Evolutionary conservation across 2,797 vertebrate genomes (phyloP).

Genomic region (Gymnodraco acuticeps): DNA sequence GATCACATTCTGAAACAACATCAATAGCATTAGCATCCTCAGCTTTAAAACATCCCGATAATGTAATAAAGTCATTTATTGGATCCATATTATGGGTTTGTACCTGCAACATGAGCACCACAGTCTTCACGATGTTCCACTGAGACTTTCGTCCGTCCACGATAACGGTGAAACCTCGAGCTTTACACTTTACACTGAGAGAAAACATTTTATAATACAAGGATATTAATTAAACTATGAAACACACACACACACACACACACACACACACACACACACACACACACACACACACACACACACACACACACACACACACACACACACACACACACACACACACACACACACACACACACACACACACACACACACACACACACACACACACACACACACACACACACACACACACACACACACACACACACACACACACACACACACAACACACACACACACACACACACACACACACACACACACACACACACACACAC

Average conservation of each 20-base stretch:
- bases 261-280: neutral
- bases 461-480: too few species aligned
- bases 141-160: slow-evolving; percentile 97
- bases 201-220: neutral
- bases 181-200: slow-evolving; percentile 95
- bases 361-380: neutral
- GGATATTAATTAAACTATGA: neutral
- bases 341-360: neutral
- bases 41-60: slow-evolving; percentile 1
- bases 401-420: neutral
- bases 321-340: neutral
- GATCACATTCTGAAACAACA: slow-evolving; percentile 92
- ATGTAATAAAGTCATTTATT: too few species aligned
- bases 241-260: neutral
- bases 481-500: neutral
- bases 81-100: neutral
- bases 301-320: neutral
- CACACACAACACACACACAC: neutral
- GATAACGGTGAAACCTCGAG: slow-evolving; percentile 98
- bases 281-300: too few species aligned
- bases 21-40: neutral
- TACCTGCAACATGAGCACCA: slow-evolving; percentile 99
- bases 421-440: neutral
- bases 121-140: slow-evolving; percentile 98
- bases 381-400: too few species aligned